phyloP scores from a whole-genome alignment of 2,888 invertebrate genomes.

The Dorcus parallelipipedus region DNA sequence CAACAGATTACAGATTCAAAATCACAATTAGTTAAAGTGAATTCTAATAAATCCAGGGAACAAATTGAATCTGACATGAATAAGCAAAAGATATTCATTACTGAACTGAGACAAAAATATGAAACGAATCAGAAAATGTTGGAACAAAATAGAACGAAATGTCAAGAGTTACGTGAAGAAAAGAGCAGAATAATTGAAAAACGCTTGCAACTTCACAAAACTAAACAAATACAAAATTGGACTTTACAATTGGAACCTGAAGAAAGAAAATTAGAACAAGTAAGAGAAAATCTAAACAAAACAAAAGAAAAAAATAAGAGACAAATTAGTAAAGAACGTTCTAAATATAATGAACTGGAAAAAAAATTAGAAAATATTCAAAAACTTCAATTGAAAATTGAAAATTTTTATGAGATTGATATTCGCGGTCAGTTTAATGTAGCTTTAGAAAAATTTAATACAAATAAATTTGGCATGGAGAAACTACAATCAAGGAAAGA shows the following conservation, averaged over 20 bases:
- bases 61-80: conserved; percentile 56
- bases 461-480: conserved; percentile 49
- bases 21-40: conserved; percentile 38
- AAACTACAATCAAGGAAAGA: conserved; percentile 44
- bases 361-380: conserved; percentile 54
- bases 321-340: conserved; percentile 50
- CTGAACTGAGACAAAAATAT: conserved; percentile 47
- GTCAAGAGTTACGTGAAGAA: conserved; percentile 59
- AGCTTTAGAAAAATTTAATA: conserved; percentile 49
- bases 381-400: conserved; percentile 51
- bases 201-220: conserved; percentile 65
- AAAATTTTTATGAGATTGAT: conserved; percentile 55
- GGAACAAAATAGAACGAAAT: conserved; percentile 55
- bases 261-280: conserved; percentile 35
- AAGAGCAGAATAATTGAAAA: conserved; percentile 65
- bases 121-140: conserved; percentile 52
- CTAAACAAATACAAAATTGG: conserved; percentile 48
- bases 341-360: conserved; percentile 47
- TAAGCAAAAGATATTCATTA: conserved; percentile 50
- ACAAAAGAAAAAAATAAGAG: conserved; percentile 19
- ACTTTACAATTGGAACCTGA: conserved; percentile 30
- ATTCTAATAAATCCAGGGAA: conserved; percentile 47
- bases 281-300: conserved; percentile 27
- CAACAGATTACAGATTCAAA: conserved; percentile 49
- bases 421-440: conserved; percentile 54